These are phyloP conservation scores for Orthonychiurus folsomi DNA, from an alignment of 2,888 invertebrate species.

Conservation along the genomic window DNA sequence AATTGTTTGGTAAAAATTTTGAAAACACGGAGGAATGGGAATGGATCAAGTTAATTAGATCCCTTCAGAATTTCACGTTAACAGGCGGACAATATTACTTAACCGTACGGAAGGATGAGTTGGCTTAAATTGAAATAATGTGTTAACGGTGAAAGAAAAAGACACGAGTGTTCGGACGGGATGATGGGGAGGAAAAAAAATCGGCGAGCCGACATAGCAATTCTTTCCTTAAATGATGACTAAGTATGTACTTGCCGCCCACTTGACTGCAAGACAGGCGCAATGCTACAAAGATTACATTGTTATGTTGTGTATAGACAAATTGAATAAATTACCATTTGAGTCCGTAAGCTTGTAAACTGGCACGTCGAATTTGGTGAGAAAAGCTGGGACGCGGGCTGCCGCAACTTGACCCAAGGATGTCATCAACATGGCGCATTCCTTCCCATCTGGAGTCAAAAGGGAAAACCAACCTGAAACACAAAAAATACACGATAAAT, in stretches of 20 bases:
- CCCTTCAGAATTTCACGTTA: no score
- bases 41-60: no score
- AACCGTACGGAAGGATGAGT: no score
- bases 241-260: background rate
- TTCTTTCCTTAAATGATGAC: background rate
- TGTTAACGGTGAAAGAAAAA: no score
- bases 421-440: constrained; percentile 35
- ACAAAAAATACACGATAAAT: no score
- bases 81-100: no score
- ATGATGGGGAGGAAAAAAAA: no score
- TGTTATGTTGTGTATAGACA: constrained; percentile 4
- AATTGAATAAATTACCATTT: constrained; percentile 40
- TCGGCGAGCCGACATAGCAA: no score
- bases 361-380: constrained; percentile 55
- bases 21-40: no score
- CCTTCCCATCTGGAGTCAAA: constrained; percentile 34
- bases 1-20: no score
- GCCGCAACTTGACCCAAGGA: constrained; percentile 45
- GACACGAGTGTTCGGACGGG: no score
- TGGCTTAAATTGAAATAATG: no score
- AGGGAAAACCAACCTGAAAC: constrained; percentile 39
- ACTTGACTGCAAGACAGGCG: background rate
- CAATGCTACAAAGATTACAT: background rate
- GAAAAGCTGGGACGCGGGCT: constrained; percentile 59
- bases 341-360: constrained; percentile 48